phyloP scores from a whole-genome alignment of 2,888 invertebrate species.

The Xylota sylvarum region DNA sequence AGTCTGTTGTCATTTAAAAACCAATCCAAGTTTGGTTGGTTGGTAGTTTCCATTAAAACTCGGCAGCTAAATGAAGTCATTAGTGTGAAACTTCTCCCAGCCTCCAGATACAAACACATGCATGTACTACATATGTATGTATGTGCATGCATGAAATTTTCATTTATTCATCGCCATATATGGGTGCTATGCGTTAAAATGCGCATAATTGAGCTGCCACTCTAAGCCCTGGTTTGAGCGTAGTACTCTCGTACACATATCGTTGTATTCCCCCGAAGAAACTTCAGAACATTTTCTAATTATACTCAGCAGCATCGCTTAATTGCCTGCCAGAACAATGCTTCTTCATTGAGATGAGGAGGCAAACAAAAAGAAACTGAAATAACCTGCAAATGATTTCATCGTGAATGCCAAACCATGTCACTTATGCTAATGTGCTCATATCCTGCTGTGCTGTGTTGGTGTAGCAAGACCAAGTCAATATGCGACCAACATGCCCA shows the following conservation, averaged over 20 bases:
- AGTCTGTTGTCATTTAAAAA: conserved; percentile 59
- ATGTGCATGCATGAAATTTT: conserved; percentile 25
- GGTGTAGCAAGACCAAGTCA: not conserved
- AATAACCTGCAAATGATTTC: conserved; percentile 62
- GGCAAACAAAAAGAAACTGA: conserved; percentile 35
- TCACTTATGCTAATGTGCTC: conserved; percentile 63
- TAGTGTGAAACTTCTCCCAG: conserved; percentile 59
- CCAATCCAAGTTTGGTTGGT: conserved; percentile 64
- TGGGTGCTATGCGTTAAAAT: conserved; percentile 63
- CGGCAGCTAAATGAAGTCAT: conserved; percentile 64
- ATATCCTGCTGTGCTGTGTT: conserved; percentile 31
- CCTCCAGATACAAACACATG: conserved; percentile 18
- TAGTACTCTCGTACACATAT: not conserved
- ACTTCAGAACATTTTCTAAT: conserved; percentile 65
- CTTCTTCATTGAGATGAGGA: conserved; percentile 34
- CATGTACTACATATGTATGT: too few relatives aligned
- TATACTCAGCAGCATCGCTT: conserved; percentile 57
- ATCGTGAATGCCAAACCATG: conserved; percentile 56
- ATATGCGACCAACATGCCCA: conserved; percentile 41
- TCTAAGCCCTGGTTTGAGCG: conserved; percentile 45
- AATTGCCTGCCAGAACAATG: conserved; percentile 68
- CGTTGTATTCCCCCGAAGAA: conserved; percentile 16
- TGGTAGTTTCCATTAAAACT: conserved; percentile 60
- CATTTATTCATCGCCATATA: conserved; percentile 41
- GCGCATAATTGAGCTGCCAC: conserved; percentile 73